Evolutionary conservation across 1,140 invertebrate species (phyloP), one percentile per base, ranked within the genome.

Genomic region (Zaprionus davidi): DNA sequence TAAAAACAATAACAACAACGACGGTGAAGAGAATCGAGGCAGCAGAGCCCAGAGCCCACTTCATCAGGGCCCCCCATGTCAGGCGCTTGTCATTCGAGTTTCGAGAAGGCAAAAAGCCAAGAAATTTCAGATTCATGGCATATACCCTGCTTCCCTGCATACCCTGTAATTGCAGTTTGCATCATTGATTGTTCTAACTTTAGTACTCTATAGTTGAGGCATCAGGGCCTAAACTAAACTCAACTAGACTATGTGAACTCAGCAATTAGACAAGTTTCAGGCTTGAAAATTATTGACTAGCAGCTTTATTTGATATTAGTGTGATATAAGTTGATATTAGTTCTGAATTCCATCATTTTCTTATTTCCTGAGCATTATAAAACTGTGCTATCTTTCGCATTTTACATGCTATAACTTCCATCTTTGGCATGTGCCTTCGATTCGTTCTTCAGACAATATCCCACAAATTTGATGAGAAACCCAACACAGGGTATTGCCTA

Each of bases 71-170:
- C 41, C 41, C 38, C 79, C 77, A 75, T 80, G 79, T 87, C 80
- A 79, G 82, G 76, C 83, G 83, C 83, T 80, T 82, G 83, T 87
- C 83, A 87, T 79, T 82, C 65, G 71, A 87, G 79, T 74, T 77
- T 55, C 68, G 83, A 46, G 41, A 46, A 46, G 71, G 74, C 68
- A 86, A 81, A 72, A 76, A 76, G 57, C 44, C 69, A 68, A 80
- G 82, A 77, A 83, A 88, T 88, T 88, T 88, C 83, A 83, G 84
- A 87, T 87, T 87, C 83, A 88, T 83, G 78, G 78, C 80, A 68
- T 64, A 34, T 83, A 83, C 46, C 75, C 55, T 76, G 12, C 34
- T 56, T 17, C 7, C 34, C 22, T 6, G 2, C n/a, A 49, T 38
- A 34, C 36, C 49, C 69, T 64, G 38, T 53, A 24, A 24, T 51